Evolutionary conservation across 2,888 invertebrate genomes (phyloP), one percentile per base, ranked within the genome.

Genomic region (Nemotelus nigrinus): DNA sequence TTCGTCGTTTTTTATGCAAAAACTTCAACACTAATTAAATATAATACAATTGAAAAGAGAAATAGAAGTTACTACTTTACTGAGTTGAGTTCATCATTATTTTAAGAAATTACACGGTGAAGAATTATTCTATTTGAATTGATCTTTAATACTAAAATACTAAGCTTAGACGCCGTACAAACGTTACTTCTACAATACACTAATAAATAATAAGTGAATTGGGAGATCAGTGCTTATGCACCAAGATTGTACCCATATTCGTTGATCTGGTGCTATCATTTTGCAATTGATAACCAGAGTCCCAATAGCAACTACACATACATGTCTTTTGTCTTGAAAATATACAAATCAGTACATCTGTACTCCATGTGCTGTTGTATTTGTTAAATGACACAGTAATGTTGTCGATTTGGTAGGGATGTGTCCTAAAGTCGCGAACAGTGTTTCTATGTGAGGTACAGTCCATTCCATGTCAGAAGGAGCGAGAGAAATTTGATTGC

Each of bases 311-410:
- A 4, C 4, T 60, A n/a, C 39, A 60, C 7, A 41, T 5, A 60
- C n/a, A 60, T 60, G 7, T 60, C 25, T 60, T 60, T 60, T 3
- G 41, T 55, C 5, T 70, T n/a, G 7, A 70, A 67, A 70, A 70
- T 70, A 55, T 70, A 70, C 70, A 70, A 53, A n/a, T 6, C 8
- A 70, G 70, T 70, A 70, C 70, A 55, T 55, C 55, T 70, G 70
- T 43, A 70, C 70, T 68, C 53, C 50, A 3, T 47, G n/a, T 53
- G 10, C 53, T 53, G 53, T 53, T 53, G 6, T 53, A 8, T 53
- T 53, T 53, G 6, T 53, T 53, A 10, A 8, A 10, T 53, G 53
- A 53, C 25, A 25, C 25, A 25, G 25, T 25, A 25, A 25, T 25
- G 25, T 25, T 25, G 25, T 25, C 25, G 1, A 25, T 25, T 25